Base-by-base conservation (phyloP, 2,888 invertebrate species). In the Heliconius sara region DNA sequence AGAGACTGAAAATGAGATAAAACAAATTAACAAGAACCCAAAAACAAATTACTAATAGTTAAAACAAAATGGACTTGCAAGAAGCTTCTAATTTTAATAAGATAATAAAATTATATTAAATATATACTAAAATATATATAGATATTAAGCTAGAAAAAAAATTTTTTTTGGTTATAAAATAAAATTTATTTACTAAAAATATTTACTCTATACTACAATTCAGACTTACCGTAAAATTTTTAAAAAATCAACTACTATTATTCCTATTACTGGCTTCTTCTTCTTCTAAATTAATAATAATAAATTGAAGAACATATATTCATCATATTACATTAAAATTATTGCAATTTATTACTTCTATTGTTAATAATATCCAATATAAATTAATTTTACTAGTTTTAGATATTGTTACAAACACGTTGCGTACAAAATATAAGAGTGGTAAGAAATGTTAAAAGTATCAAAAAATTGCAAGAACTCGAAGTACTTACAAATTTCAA, bases 231-330 rank as follows among this genome's bases (percentile, higher is more conserved):
- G 22, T n/a, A 3, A 52, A 52, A 12, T 43, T 72, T 52, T n/a
- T 30, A 73, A 72, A 73, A 73, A 73, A 34, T 34, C 27, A 60
- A 16, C 34, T 34, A n/a, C 34, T 60, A 60, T 60, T 60, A 30
- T 73, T 73, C 6, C 60, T 73, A 60, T 60, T 60, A 60, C 72
- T 73, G 72, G 72, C 57, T 71, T 72, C 34, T 34, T 57, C 57
- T 71, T 72, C 34, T 34, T 57, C 60, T 73, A 73, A 34, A 73
- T 57, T 34, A 57, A n/a, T 60, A n/a, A 73, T 6, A 34, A 16
- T 60, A n/a, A 34, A 47, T 57, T 57, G 7, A 60, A 7, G 10
- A 7, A 19, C 25, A 27, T 27, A 25, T 47, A 47, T 27, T n/a
- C n/a, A n/a, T n/a, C n/a, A n/a, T n/a, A n/a, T n/a, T n/a, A 52